These are phyloP conservation scores for Cataglyphis altisquamis DNA, from an alignment of 2,888 invertebrate species.

Conservation along the genomic window DNA sequence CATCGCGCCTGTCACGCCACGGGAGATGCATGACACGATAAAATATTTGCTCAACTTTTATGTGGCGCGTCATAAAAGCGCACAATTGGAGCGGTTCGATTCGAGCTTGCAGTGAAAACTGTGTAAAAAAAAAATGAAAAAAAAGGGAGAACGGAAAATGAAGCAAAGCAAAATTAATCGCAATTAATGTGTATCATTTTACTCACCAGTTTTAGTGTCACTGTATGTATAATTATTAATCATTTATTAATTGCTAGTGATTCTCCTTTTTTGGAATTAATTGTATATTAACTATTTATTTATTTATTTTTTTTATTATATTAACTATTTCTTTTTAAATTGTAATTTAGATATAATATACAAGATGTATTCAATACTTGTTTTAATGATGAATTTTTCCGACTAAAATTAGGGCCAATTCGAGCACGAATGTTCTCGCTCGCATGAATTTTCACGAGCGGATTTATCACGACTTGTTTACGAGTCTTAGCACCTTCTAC, in stretches of 20 bases:
- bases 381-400: background rate
- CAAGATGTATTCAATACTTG: no score
- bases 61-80: constrained; percentile 34
- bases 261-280: background rate
- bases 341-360: background rate
- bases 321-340: background rate
- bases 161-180: background rate
- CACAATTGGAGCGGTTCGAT: constrained; percentile 24
- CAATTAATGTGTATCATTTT: background rate
- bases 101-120: background rate
- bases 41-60: constrained; percentile 53
- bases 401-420: background rate
- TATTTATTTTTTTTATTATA: no score
- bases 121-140: background rate
- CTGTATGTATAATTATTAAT: background rate
- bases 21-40: constrained; percentile 36
- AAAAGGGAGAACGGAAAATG: background rate
- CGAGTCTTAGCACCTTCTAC: background rate
- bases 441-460: background rate
- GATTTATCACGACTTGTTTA: constrained; percentile 18
- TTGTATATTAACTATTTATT: background rate
- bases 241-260: background rate
- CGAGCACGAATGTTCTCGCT: background rate
- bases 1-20: constrained; percentile 35
- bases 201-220: background rate